These are phyloP conservation scores for Charina bottae DNA, from an alignment of 2,113 vertebrate genomes.

Conservation along the genomic window DNA sequence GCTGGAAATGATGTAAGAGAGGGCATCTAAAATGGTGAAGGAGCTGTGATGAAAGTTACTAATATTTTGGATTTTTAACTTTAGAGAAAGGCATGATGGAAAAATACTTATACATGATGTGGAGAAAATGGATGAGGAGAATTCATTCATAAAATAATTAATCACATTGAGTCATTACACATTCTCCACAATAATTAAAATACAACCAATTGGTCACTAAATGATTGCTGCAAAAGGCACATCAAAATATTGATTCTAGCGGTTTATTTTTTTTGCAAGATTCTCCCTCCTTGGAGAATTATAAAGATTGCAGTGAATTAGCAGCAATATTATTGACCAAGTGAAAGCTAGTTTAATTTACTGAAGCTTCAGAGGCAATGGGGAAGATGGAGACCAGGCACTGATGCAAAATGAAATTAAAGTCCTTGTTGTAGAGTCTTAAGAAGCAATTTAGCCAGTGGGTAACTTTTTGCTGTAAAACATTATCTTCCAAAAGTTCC, in stretches of 20 bases:
- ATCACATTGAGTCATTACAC: not conserved
- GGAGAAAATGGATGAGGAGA: not conserved
- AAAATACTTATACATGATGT: not conserved
- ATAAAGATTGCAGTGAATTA: not conserved
- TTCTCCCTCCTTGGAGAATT: not conserved
- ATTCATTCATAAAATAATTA: not conserved
- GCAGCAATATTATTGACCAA: not conserved
- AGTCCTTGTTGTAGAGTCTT: not conserved
- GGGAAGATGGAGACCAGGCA: not conserved
- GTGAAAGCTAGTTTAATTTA: not conserved
- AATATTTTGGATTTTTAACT: not conserved
- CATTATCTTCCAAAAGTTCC: not conserved
- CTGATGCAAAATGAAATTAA: not conserved
- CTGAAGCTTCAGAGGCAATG: not conserved
- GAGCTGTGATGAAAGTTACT: not conserved
- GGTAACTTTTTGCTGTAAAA: conserved; percentile 17
- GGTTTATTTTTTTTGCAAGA: not conserved
- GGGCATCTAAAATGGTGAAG: not conserved
- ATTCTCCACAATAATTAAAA: not conserved
- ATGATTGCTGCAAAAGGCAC: not conserved
- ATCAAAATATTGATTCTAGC: not conserved
- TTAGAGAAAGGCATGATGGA: not conserved
- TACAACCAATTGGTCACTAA: not conserved
- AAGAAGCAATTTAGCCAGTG: conserved; percentile 25
- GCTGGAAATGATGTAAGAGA: too few species aligned